Percentiles rank a stretch among this genome's conserved stretches.
Conservation (phyloP, 2,888 invertebrate genomes). For the Drosophila basisetae region DNA sequence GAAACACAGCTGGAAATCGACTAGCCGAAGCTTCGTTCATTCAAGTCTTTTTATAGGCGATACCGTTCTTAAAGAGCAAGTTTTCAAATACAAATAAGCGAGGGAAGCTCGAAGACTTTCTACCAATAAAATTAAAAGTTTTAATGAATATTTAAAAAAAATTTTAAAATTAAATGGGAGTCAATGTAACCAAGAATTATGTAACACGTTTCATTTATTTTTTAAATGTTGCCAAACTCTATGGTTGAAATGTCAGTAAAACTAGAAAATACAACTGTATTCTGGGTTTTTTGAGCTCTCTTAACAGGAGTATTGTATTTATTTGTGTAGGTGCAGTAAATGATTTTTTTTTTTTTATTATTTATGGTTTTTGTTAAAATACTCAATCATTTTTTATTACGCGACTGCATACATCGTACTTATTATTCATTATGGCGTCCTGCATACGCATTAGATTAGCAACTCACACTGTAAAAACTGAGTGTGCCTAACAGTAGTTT, state of each 20-base stretch:
- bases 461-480: not conserved
- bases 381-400: not conserved
- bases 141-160: not conserved
- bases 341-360: not conserved
- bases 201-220: not conserved
- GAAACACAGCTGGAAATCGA: slow-evolving; percentile 85
- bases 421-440: not conserved
- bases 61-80: slow-evolving; percentile 8
- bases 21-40: slow-evolving; percentile 62
- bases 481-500: not conserved
- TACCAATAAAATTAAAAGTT: no score
- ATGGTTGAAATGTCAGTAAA: not conserved
- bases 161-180: not conserved
- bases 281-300: not conserved
- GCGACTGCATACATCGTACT: not conserved
- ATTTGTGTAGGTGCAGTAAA: not conserved
- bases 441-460: not conserved
- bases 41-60: slow-evolving; percentile 64
- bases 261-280: not conserved
- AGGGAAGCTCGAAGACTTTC: slow-evolving; percentile 9
- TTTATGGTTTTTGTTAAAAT: not conserved
- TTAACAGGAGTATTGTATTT: not conserved
- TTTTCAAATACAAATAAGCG: slow-evolving; percentile 5
- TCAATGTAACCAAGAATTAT: not conserved
- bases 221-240: not conserved